Percentiles rank a stretch among this genome's conserved stretches.
Conservation (phyloP, 35 echinoderm and acorn worm genomes). For the Holothuria glaberrima region DNA sequence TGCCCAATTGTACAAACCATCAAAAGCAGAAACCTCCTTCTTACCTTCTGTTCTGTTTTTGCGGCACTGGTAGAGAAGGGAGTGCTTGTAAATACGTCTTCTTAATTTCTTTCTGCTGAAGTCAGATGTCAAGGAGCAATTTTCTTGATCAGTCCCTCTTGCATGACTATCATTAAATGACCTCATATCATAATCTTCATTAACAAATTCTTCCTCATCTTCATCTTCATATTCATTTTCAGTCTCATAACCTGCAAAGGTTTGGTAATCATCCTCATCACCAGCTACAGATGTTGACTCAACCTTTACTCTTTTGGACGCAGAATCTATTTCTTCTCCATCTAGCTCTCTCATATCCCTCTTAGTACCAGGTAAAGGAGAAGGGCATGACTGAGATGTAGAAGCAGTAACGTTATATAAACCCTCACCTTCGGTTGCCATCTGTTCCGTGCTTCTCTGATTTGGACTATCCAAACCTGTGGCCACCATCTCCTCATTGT, state of each 20-base stretch:
- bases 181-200: constrained; percentile 20
- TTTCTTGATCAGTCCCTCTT: neutral
- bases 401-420: neutral
- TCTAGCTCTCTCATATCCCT: neutral
- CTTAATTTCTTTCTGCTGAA: constrained; percentile 16
- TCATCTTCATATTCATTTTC: constrained; percentile 49
- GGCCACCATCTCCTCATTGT: too few species aligned
- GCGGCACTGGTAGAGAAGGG: constrained; percentile 20
- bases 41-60: constrained; percentile 3
- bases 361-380: neutral
- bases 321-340: neutral
- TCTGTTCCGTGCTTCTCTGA: too few species aligned
- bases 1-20: constrained; percentile 50
- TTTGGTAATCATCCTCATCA: constrained; percentile 42
- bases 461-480: too few species aligned
- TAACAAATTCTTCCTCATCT: neutral
- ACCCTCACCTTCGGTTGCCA: neutral
- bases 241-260: constrained; percentile 23
- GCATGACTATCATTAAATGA: neutral
- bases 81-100: constrained; percentile 45
- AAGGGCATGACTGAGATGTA: neutral
- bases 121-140: neutral
- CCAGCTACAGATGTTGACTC: constrained; percentile 14
- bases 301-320: constrained; percentile 16
- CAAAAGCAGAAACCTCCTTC: constrained; percentile 30